phyloP scores from a whole-genome alignment of 2,888 invertebrate genomes.

The Pantelozetes paolii region DNA sequence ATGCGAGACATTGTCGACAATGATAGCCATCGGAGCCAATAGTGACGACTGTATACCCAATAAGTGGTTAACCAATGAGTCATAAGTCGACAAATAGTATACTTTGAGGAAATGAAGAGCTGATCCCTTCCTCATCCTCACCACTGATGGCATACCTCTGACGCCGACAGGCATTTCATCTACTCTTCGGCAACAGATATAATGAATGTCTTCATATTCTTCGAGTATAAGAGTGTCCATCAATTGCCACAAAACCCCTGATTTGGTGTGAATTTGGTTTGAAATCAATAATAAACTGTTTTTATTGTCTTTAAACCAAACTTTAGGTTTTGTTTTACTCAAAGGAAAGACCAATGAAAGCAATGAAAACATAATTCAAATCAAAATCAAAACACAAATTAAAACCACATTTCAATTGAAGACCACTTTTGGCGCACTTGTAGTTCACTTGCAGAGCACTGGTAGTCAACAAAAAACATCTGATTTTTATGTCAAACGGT shows the following conservation, averaged over 20 bases:
- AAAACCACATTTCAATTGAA: not conserved
- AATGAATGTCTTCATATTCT: constrained; percentile 18
- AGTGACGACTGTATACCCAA: not conserved
- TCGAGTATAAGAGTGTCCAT: not conserved
- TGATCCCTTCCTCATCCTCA: not conserved
- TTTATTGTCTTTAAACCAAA: not conserved
- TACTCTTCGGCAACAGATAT: not conserved
- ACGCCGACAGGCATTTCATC: not conserved
- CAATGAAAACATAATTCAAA: constrained; percentile 20
- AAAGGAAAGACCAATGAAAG: constrained; percentile 11
- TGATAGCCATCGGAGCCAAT: constrained; percentile 1
- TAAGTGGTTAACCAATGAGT: constrained; percentile 15
- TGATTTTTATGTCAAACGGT: not conserved
- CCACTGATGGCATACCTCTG: not conserved
- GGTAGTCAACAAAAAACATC: not conserved
- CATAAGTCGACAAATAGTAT: constrained; percentile 1
- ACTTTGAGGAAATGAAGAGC: not conserved
- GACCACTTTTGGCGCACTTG: constrained; percentile 13
- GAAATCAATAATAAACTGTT: not conserved
- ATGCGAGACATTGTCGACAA: constrained; percentile 14
- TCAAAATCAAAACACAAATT: not conserved
- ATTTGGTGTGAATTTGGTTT: not conserved
- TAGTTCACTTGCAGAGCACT: no score
- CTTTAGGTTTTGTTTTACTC: not conserved
- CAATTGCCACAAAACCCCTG: constrained; percentile 19